A percentile compares a stretch with the other conserved stretches of the same genome.
These are phyloP conservation scores for Pelodytes ibericus DNA, from an alignment of 2,797 vertebrate genomes.

Conservation along the genomic window DNA sequence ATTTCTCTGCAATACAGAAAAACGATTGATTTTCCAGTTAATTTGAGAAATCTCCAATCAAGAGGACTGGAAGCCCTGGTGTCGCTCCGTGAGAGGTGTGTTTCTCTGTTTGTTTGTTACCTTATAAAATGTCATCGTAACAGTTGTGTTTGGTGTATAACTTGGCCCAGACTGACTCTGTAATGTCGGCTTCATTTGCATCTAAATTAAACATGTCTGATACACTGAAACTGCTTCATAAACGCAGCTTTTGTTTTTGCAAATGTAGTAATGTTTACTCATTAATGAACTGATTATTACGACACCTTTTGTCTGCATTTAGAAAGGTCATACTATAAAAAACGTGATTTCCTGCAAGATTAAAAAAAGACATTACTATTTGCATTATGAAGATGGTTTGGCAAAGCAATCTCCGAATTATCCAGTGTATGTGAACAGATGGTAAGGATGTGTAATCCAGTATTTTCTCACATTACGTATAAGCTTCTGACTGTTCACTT, in stretches of 20 bases:
- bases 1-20: too few relatives aligned
- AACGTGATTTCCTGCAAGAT: slow-evolving; percentile 6
- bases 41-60: too few relatives aligned
- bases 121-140: slow-evolving; percentile 1
- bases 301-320: slow-evolving; percentile 2
- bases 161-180: neutral
- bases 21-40: too few relatives aligned
- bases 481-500: too few relatives aligned
- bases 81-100: neutral
- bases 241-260: neutral
- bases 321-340: slow-evolving; percentile 24
- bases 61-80: too few relatives aligned
- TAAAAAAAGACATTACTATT: slow-evolving; percentile 11
- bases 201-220: neutral
- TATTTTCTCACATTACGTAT: too few relatives aligned
- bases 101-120: neutral
- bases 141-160: neutral
- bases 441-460: neutral
- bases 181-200: neutral
- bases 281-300: slow-evolving; percentile 8
- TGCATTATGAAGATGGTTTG: slow-evolving; percentile 1
- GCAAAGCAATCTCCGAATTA: neutral
- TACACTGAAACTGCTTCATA: neutral
- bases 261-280: slow-evolving; percentile 2
- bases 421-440: slow-evolving; percentile 8